Percentiles rank a stretch among this genome's conserved stretches.
phyloP scores from a whole-genome alignment of 2,888 invertebrate species.

The Sphecodes monilicornis region DNA sequence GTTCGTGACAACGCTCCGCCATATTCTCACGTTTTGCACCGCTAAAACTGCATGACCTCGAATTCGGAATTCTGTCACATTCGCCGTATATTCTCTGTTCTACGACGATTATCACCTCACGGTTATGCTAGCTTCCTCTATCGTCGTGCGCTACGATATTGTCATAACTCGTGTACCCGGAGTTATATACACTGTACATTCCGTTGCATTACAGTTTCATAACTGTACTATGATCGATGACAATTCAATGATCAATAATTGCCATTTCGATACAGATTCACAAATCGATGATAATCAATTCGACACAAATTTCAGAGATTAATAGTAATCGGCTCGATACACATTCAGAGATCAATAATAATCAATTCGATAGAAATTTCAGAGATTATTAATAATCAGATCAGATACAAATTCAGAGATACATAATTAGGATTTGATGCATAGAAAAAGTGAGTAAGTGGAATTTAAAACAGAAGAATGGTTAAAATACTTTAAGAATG shows the following conservation, averaged over 20 bases:
- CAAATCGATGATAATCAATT: no score
- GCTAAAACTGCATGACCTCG: constrained; percentile 22
- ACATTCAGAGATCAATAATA: no score
- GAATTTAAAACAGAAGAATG: no score
- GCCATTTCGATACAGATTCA: no score
- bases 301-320: no score
- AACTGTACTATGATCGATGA: background rate
- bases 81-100: background rate
- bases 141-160: background rate
- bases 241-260: background rate
- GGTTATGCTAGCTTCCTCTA: background rate
- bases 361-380: no score
- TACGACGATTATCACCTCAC: background rate
- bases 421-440: no score
- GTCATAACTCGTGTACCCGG: background rate
- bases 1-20: constrained; percentile 21
- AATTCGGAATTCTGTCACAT: constrained; percentile 19
- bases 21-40: constrained; percentile 19
- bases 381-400: no score
- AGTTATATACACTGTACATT: background rate
- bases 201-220: background rate
- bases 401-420: no score
- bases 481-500: no score
- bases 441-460: no score
- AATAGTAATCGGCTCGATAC: no score